Base-by-base conservation (phyloP, 2,888 invertebrate genomes). In the Polymixis lichenea region DNA sequence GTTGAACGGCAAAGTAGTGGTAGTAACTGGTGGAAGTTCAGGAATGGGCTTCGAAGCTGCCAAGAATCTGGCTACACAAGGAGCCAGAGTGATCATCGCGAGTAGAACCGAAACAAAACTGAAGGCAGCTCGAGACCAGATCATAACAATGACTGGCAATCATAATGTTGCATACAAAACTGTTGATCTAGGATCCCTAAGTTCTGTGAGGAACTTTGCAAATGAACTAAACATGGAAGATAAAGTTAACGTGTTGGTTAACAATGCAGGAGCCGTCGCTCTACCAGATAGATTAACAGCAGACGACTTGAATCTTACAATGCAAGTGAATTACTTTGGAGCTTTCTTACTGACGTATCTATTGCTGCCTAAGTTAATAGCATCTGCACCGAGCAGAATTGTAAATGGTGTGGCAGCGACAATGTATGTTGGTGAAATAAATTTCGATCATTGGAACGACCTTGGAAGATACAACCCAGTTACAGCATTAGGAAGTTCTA, bases 281-380 rank as follows among this genome's bases (percentile, higher is more conserved):
- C 85, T 95, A 0, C 93, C 95, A 0, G 94, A 95, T 73, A 94
- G 89, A 72, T 90, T 96, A 25, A 97, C 98, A 0, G 96, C 97
- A 85, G 98, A 98, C 84, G 97, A 97, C 1, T 92, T 98, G 49
- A 97, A 98, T 83, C 90, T 96, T 3, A 97, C 97, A 2, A 97
- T 98, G 97, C 98, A 98, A 89, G 97, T 97, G 68, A 98, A 98
- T 90, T 97, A 98, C 90, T 97, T 98, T 88, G 98, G 98, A 15
- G 97, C 97, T 1, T 98, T 98, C 90, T 93, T 98, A 60, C 95
- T 98, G 56, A 98, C 98, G 0, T 97, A 97, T 91, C 95, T 98
- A 78, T 94, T 98, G 76, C 90, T 96, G 83, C 96, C 96, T 78
- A 83, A 95, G 85, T 88, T 98, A 28, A 97, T 97, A 91, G 85